phyloP scores from a whole-genome alignment of 2,797 vertebrate species.

The Sus cebifrons region DNA sequence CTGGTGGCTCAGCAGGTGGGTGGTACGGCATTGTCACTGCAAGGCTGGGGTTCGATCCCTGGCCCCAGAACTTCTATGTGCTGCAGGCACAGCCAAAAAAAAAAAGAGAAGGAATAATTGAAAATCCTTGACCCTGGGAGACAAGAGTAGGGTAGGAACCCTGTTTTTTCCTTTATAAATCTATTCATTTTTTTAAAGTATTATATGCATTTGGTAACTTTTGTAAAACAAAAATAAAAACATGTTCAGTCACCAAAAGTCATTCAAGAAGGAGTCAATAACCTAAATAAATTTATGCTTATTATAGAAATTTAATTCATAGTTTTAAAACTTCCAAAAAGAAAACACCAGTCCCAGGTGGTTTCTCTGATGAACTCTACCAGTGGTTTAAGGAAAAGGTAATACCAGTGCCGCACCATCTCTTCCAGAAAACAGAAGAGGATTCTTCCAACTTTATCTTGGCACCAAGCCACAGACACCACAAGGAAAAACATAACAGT shows the following conservation, averaged over 20 bases:
- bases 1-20: too few species aligned
- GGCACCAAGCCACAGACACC: not conserved
- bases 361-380: not conserved
- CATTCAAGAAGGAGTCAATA: too few species aligned
- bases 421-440: not conserved
- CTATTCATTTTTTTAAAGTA: too few species aligned
- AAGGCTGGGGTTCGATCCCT: too few species aligned
- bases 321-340: not conserved
- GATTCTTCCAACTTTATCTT: not conserved
- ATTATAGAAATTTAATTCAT: not conserved
- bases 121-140: not conserved
- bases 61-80: too few species aligned
- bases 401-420: too few species aligned
- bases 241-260: not conserved
- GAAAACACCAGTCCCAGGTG: not conserved
- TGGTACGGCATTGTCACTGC: too few species aligned
- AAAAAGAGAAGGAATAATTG: not conserved
- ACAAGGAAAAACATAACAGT: too few species aligned
- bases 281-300: not conserved
- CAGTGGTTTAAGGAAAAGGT: not conserved
- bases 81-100: too few species aligned
- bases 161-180: not conserved
- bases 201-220: not conserved
- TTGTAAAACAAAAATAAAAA: not conserved
- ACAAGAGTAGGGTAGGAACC: too few species aligned